Base-by-base conservation (phyloP, 30 jellyfish, hydroid and myxozoan species). In the Cassiopea xamachana region DNA sequence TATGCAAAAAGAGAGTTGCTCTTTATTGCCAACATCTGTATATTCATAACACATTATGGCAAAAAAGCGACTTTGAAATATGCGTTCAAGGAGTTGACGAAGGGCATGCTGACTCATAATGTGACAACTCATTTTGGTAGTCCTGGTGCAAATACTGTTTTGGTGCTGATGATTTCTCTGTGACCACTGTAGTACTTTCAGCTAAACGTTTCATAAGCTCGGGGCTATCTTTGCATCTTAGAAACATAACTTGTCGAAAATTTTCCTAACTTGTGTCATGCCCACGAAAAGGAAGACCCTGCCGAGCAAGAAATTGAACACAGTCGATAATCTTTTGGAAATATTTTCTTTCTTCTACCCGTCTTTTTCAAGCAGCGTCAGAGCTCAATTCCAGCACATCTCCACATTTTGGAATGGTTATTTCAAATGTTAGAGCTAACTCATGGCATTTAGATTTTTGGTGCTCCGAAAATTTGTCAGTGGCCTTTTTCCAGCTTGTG, bases 41-140 rank as follows among this genome's bases (percentile, higher is more conserved):
- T 89, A 89, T 77, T 89, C 94, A 81, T 89, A 94, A 75, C 94
- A 89, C 51, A 89, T 89, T 77, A 77, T 89, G 18, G 97, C 97
- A 69, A 84, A 84, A 75, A 7, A 69, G 75, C 67, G 88, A 48
- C 59, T 84, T 84, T 84, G 27, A 68, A 73, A 45, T 87, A 84
- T 50, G 45, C 75, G 13, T 49, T 84, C 92, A 47, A 84, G 48
- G 77, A 45, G 73, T 45, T 70, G 48, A 46, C 88, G 73, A 84
- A 84, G 77, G 80, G 73, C 79, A 44, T 84, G 92, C 58, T 73
- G 50, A 48, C 88, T 72, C 91, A 82, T 69, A 59, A 82, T 82
- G 7, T 17, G 48, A 61, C 68, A 84, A 49, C 86, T 84, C 92
- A 69, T 84, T 84, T 73, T 84, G 92, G 51, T 51, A 51, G 64